Base-by-base conservation (phyloP, 2,113 vertebrate species). In the Chaetodon trifascialis region DNA sequence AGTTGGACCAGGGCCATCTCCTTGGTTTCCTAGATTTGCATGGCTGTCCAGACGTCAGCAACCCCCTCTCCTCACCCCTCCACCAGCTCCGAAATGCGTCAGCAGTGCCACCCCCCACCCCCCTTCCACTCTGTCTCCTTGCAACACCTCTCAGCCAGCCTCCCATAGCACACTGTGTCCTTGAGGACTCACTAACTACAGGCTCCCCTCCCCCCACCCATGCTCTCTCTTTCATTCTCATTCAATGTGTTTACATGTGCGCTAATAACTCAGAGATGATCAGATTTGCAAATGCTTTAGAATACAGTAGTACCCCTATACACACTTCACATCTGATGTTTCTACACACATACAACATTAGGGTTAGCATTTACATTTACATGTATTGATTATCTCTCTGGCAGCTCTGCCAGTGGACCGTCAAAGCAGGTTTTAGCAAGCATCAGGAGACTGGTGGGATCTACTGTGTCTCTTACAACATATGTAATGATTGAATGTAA, bases 41-140 rank as follows among this genome's bases (percentile, higher is more conserved):
- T 91, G 94, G 85, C 82, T 82, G 89, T 93, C 91, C 89, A 90
- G 87, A 94, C 93, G 93, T 95, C 94, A 95, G 90, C 82, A 86
- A 76, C 56, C 52, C 69, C 34, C 34, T 46, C 47, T 11, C 34
- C 72, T 60, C 74, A n/a, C 65, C 84, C 79, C 69, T 84, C 90
- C 74, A 79, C 86, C 79, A 51, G 85, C 73, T 83, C 78, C 68
- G 55, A 91, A 87, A 91, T 95, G 93, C 94, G 90, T 95, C 94
- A 95, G 92, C 89, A 93, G 80, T 42, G 55, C 44, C 74, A 62
- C 16, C 17, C 46, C 59, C 44, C 74, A 62, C 16, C 17, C 63
- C 65, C 76, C 80, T 62, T 85, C 83, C 84, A 54, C 14, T 38
- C 86, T 83, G 82, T 77, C 80, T 88, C 83, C 46, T 83, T 88